Conservation (phyloP, 1,140 invertebrate genomes). For the Aphelenchoides besseyi region DNA sequence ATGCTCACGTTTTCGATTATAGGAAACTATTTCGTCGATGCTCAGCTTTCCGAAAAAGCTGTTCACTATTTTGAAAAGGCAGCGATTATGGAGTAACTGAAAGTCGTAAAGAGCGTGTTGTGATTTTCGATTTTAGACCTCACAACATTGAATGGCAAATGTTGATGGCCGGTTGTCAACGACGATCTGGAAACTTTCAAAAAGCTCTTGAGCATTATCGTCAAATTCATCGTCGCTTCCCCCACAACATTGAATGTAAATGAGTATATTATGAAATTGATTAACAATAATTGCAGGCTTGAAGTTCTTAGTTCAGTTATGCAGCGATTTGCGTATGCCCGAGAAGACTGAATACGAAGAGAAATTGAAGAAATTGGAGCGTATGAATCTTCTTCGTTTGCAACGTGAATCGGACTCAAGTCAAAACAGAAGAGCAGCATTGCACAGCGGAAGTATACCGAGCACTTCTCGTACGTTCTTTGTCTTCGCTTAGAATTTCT, state of each 20-base stretch:
- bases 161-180: conserved; percentile 57
- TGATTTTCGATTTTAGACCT: conserved; percentile 39
- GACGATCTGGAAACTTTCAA: conserved; percentile 61
- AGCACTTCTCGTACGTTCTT: background rate
- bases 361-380: conserved; percentile 79
- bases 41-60: conserved; percentile 84
- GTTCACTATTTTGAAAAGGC: conserved; percentile 82
- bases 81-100: conserved; percentile 74
- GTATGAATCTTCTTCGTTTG: conserved; percentile 71
- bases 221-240: conserved; percentile 58
- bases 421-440: conserved; percentile 35
- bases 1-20: conserved; percentile 68
- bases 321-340: conserved; percentile 75
- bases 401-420: conserved; percentile 63
- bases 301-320: conserved; percentile 77
- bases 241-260: conserved; percentile 59
- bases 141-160: conserved; percentile 62
- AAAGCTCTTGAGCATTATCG: conserved; percentile 58
- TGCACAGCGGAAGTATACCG: conserved; percentile 4
- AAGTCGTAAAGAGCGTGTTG: background rate
- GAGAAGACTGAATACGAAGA: conserved; percentile 75
- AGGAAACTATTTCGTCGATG: conserved; percentile 83
- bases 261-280: background rate
- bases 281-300: conserved; percentile 66
- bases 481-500: conserved; percentile 14